These are phyloP conservation scores for Metellina segmentata DNA, from an alignment of 2,888 invertebrate genomes.

Conservation along the genomic window DNA sequence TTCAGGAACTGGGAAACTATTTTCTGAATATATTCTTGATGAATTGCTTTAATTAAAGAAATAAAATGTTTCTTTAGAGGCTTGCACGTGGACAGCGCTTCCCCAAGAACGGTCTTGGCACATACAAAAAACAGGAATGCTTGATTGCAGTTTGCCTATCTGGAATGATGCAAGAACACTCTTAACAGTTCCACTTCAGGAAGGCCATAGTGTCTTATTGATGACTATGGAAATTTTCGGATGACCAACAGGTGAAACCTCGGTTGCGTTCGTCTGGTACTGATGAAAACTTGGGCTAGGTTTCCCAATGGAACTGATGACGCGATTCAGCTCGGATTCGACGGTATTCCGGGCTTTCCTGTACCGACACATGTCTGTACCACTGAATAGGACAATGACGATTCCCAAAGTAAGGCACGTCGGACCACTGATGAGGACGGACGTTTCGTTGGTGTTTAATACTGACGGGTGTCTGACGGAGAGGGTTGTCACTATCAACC, in stretches of 20 bases:
- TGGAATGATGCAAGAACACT: too few species aligned
- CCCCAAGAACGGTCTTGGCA: too few species aligned
- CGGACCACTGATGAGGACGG: constrained; percentile 68
- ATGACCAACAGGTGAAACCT: not conserved
- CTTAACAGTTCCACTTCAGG: not conserved
- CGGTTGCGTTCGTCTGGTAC: constrained; percentile 7
- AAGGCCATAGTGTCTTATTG: constrained; percentile 52
- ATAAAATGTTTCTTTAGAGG: too few species aligned
- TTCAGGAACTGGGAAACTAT: too few species aligned
- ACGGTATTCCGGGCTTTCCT: constrained; percentile 49
- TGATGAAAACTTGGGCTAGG: not conserved
- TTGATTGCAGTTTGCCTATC: too few species aligned
- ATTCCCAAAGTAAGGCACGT: constrained; percentile 63
- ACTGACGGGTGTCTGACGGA: constrained; percentile 23
- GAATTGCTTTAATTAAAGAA: too few species aligned
- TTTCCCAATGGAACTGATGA: constrained; percentile 38
- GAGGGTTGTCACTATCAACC: constrained; percentile 47
- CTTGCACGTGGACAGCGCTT: too few species aligned
- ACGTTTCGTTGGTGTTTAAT: constrained; percentile 52
- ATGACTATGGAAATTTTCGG: constrained; percentile 65
- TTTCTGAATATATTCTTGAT: too few species aligned
- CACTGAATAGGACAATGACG: constrained; percentile 47
- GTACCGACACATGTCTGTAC: constrained; percentile 64
- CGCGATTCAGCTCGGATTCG: constrained; percentile 60
- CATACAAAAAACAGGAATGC: too few species aligned